A percentile compares a stretch with the other conserved stretches of the same genome.
Conservation (phyloP, 2,797 vertebrate genomes). For the Emydoidea blandingii region DNA sequence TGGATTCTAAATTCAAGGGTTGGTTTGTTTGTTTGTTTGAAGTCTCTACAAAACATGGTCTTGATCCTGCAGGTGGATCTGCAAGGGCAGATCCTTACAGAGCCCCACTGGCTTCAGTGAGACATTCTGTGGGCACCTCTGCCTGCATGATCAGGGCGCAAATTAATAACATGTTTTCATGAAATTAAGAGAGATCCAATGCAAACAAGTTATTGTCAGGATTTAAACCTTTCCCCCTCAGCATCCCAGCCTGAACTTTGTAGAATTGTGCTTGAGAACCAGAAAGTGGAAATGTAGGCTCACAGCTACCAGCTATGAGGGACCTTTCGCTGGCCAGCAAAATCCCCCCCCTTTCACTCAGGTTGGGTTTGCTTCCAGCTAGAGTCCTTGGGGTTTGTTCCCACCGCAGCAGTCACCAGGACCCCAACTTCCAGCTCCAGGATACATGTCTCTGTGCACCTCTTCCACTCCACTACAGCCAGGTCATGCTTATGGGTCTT, state of each 20-base stretch:
- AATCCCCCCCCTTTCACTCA: too few relatives aligned
- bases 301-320: too few relatives aligned
- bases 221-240: neutral
- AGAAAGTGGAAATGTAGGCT: neutral
- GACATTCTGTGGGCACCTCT: neutral
- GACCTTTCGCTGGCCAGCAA: too few relatives aligned
- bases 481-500: too few relatives aligned
- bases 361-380: too few relatives aligned
- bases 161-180: neutral
- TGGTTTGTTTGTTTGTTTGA: neutral
- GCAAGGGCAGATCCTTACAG: neutral
- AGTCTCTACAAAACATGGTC: neutral
- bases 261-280: neutral
- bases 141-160: neutral
- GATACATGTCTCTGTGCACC: too few relatives aligned
- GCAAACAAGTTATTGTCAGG: neutral
- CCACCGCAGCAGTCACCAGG: too few relatives aligned
- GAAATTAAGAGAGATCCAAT: fast-evolving
- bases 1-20: neutral
- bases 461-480: too few relatives aligned
- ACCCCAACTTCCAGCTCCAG: too few relatives aligned
- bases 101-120: neutral
- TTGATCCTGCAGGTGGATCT: neutral
- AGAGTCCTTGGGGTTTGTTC: too few relatives aligned
- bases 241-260: neutral